Percentiles rank a stretch among this genome's conserved stretches.
These are phyloP conservation scores for Agonopterix subpropinquella DNA, from an alignment of 2,888 invertebrate species.

Conservation along the genomic window DNA sequence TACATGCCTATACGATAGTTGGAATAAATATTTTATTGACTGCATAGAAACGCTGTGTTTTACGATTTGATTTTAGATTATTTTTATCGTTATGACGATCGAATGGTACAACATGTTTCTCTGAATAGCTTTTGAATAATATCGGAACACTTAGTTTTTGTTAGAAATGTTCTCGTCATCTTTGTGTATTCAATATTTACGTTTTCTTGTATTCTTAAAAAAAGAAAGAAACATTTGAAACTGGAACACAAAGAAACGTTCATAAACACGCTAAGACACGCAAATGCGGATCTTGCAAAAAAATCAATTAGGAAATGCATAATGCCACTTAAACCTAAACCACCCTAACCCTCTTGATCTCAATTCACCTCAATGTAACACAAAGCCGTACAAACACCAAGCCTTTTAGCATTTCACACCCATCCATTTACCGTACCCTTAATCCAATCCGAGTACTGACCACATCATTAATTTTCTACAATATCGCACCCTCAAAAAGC, in stretches of 20 bases:
- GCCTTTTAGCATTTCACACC: conserved; percentile 62
- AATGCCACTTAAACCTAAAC: conserved; percentile 20
- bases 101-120: background rate
- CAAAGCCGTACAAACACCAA: conserved; percentile 59
- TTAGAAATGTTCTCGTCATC: background rate
- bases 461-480: conserved; percentile 73
- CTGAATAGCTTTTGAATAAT: too few relatives aligned
- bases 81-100: conserved; percentile 9
- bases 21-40: conserved; percentile 42
- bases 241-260: too few relatives aligned
- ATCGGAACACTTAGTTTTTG: background rate
- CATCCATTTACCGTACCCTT: conserved; percentile 45
- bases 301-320: background rate
- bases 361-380: conserved; percentile 55
- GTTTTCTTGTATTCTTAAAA: background rate
- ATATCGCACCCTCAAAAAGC: conserved; percentile 68
- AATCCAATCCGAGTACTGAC: conserved; percentile 69
- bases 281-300: background rate
- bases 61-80: conserved; percentile 44
- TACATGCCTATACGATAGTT: conserved; percentile 15
- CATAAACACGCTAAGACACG: background rate
- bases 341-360: conserved; percentile 31
- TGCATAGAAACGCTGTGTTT: conserved; percentile 40
- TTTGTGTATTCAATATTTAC: background rate
- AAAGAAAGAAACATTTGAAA: too few relatives aligned